Evolutionary conservation across 2,113 vertebrate species (phyloP).

Genomic region (Thryonomys swinderianus): DNA sequence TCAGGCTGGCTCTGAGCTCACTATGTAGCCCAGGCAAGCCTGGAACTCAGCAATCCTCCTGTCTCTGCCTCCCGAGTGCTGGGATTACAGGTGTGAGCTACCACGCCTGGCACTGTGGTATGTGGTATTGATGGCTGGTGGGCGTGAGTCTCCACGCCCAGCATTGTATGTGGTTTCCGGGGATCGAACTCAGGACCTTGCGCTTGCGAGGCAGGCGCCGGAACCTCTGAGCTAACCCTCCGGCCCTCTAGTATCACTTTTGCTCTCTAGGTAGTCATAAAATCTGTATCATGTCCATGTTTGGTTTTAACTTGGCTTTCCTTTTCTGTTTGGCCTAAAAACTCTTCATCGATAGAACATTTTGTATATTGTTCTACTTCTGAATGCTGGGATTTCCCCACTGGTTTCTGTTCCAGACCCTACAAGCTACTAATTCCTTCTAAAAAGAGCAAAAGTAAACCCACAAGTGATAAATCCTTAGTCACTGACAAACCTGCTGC

Average conservation of each 20-base stretch:
- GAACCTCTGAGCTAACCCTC: too few species aligned
- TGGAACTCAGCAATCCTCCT: too few species aligned
- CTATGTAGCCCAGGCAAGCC: too few species aligned
- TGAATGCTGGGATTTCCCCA: slow-evolving; percentile 2
- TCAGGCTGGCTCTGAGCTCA: too few species aligned
- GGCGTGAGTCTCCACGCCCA: too few species aligned
- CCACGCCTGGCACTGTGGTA: too few species aligned
- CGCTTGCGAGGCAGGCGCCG: too few species aligned
- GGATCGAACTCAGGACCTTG: too few species aligned
- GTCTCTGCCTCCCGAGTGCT: too few species aligned
- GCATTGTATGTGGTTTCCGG: too few species aligned
- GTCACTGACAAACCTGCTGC: not conserved
- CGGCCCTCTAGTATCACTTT: not conserved
- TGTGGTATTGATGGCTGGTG: too few species aligned
- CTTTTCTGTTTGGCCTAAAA: slow-evolving; percentile 44
- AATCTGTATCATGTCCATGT: not conserved
- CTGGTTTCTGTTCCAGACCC: slow-evolving; percentile 39
- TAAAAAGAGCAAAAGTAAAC: slow-evolving; percentile 50
- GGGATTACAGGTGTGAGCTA: too few species aligned
- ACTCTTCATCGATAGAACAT: slow-evolving; percentile 25
- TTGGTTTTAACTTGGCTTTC: slow-evolving; percentile 64
- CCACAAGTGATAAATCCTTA: slow-evolving; percentile 21
- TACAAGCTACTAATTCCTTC: slow-evolving; percentile 1
- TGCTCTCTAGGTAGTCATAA: slow-evolving; percentile 13
- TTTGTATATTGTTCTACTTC: slow-evolving; percentile 49